Base-by-base conservation (phyloP, 2,888 invertebrate genomes). In the Dryadula phaetusa region DNA sequence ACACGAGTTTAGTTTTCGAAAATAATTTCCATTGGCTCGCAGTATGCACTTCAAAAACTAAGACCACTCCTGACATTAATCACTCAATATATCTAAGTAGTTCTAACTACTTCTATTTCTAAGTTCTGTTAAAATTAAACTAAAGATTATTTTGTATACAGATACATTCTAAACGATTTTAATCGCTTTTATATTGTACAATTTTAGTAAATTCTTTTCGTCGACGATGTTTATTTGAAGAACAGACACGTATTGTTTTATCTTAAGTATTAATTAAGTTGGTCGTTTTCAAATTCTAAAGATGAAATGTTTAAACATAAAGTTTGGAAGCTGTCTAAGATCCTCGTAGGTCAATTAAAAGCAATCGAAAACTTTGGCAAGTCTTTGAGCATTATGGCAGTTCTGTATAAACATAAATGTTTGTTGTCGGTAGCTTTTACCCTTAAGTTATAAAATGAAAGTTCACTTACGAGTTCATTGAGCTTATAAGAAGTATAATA, bases 341-440 rank as follows among this genome's bases (percentile, higher is more conserved):
- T 40, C 40, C 25, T 40, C 22, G 56, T 40, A 22, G 56, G 40
- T 56, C 56, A 56, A 56, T 56, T 56, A 56, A 56, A 40, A 56
- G 56, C 40, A 40, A 56, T 56, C 56, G 25, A 56, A 40, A 40
- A 56, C 56, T 56, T 56, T 5, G 22, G 5, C 40, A 56, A 40
- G 40, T 40, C 40, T 56, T 56, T 40, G 40, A 56, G 56, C 40
- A 40, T 56, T 56, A 56, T 22, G 22, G 40, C 56, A 16, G 37
- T 16, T 40, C 40, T 40, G 22, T 56, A 4, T 52, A 52, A 37
- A 60, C 42, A 44, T 25, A 18, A 60, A 60, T 60, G 28, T 60
- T 60, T 60, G 25, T 28, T 54, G 37, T 37, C 16, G 52, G 52
- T 52, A 52, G 28, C 10, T 56, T 40, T 16, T 40, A n/a, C n/a